A percentile compares a stretch with the other conserved stretches of the same genome.
Conservation (phyloP, 2,797 vertebrate genomes). For the Dendrocincla fuliginosa region DNA sequence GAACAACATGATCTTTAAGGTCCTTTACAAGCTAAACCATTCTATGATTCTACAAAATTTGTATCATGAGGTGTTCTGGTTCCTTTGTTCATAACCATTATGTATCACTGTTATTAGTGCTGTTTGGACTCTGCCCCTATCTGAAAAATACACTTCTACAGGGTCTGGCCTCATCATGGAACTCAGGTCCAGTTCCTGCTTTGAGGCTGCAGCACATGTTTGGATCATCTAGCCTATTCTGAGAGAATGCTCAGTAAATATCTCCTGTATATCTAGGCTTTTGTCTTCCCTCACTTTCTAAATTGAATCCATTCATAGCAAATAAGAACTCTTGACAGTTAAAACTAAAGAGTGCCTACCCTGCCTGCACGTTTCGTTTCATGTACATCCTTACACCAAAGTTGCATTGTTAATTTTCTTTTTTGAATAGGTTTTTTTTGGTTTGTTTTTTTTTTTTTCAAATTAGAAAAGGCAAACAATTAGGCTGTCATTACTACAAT, state of each 20-base stretch:
- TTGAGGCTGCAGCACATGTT: background rate
- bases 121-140: background rate
- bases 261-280: background rate
- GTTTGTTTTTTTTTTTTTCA: background rate
- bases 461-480: background rate
- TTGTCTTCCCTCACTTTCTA: background rate
- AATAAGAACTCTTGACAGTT: background rate
- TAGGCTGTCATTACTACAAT: background rate
- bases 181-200: background rate
- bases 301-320: background rate
- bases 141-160: background rate
- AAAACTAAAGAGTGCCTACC: background rate
- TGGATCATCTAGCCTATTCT: background rate
- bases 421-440: background rate
- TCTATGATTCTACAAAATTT: background rate
- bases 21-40: background rate
- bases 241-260: background rate
- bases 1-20: background rate
- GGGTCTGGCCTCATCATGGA: background rate
- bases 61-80: background rate
- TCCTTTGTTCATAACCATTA: fast-evolving
- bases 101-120: background rate
- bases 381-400: background rate
- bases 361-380: background rate
- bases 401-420: background rate